Evolutionary conservation across 2,797 vertebrate species (phyloP), one percentile per base, ranked within the genome.

Genomic region (Diglossa cyanea): DNA sequence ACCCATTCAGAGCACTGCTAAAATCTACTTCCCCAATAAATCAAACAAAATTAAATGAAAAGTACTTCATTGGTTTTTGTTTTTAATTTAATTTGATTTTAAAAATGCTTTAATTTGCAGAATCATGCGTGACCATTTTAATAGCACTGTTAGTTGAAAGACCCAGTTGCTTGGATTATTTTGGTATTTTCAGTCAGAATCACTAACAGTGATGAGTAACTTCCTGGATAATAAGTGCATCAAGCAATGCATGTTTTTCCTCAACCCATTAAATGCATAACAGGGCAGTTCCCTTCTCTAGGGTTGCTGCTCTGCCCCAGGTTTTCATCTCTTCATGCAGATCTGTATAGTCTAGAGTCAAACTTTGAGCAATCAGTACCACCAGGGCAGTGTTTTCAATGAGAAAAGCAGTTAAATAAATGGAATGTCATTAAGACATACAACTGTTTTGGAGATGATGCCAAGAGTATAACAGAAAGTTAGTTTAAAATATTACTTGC

Each of bases 371-470:
- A 83, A 74, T 80, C 78, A 86, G 72, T 89, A 87, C 93, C 72
- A 95, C 86, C 92, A 95, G 75, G 58, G 65, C 47, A 91, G 75
- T 89, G 81, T 88, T 95, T 94, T 93, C 89, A 91, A 87, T 39
- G 72, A 93, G 84, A 85, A 93, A 86, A 87, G 11, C 62, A 92
- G 78, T 97, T 94, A 94, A 93, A 94, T 91, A 94, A 97, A 95
- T 95, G 84, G 35, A 89, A 95, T 75, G 88, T 95, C 91, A 72
- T 89, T 71, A 95, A 94, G 91, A 95, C 47, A 51, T 86, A 87
- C 0, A 12, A 91, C 65, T 95, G 84, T 95, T 95, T 95, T 89
- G 77, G 88, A 92, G 80, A 82, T 61, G 25, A 79, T 91, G 88
- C 65, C 78, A 94, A 55, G 14, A 83, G 47, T 68, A 62, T 55